phyloP scores from a whole-genome alignment of 23 tunicate genomes.

The Ciona savignyi region DNA sequence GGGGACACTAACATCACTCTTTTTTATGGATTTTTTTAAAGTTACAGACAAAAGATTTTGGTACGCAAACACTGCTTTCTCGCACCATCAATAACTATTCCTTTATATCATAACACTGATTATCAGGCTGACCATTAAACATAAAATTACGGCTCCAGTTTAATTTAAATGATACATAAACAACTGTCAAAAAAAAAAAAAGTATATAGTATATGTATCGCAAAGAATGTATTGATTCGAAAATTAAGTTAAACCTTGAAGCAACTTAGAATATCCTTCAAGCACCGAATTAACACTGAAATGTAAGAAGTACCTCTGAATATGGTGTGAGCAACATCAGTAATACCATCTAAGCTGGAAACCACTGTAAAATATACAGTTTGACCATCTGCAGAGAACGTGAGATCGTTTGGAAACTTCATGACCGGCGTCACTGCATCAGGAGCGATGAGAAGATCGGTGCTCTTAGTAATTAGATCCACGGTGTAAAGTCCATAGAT shows the following conservation, averaged over 20 bases:
- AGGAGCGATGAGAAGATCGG: slow-evolving; percentile 9
- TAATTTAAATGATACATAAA: background rate
- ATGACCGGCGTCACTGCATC: slow-evolving; percentile 19
- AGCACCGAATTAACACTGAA: too few relatives aligned
- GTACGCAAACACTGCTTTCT: background rate
- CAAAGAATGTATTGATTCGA: too few relatives aligned
- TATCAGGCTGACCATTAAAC: too few relatives aligned
- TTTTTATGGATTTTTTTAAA: too few relatives aligned
- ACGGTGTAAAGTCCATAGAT: slow-evolving; percentile 37
- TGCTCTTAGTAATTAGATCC: background rate
- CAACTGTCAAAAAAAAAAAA: background rate
- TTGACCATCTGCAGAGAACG: slow-evolving; percentile 13
- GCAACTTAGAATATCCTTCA: too few relatives aligned
- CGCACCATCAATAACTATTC: background rate
- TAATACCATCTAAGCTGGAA: slow-evolving; percentile 2
- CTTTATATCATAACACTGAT: too few relatives aligned
- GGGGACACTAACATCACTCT: too few relatives aligned
- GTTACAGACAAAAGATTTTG: too few relatives aligned
- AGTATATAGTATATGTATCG: too few relatives aligned
- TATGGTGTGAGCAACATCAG: background rate
- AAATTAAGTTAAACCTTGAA: too few relatives aligned
- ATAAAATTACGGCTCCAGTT: too few relatives aligned
- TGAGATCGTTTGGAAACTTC: slow-evolving; percentile 52
- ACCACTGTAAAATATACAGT: slow-evolving; percentile 40
- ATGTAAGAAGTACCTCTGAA: slow-evolving; percentile 24